A percentile compares a stretch with the other conserved stretches of the same genome.
Evolutionary conservation across 2,888 invertebrate genomes (phyloP).

Genomic region (Papilio demoleus): DNA sequence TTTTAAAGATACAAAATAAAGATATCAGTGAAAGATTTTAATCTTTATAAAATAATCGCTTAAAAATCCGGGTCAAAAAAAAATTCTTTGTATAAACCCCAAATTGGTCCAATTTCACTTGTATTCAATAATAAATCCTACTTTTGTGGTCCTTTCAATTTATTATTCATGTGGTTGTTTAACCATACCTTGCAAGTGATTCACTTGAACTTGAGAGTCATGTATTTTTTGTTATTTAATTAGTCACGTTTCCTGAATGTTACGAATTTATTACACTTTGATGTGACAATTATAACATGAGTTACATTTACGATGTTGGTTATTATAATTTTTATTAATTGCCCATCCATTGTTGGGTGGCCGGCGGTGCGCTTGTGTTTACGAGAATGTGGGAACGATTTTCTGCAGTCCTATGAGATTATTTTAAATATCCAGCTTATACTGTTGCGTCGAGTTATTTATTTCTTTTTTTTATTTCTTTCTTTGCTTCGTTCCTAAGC

Average conservation of each 20-base stretch:
- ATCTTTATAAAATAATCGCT: conserved; percentile 12
- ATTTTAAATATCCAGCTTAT: conserved; percentile 52
- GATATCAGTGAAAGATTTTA: background rate
- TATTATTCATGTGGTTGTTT: conserved; percentile 49
- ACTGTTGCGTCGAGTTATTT: conserved; percentile 46
- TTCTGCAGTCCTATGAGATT: conserved; percentile 47
- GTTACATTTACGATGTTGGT: conserved; percentile 4
- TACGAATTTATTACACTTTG: conserved; percentile 8
- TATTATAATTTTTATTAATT: conserved; percentile 62
- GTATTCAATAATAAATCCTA: conserved; percentile 56
- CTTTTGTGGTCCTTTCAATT: conserved; percentile 49
- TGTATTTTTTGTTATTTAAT: conserved; percentile 26
- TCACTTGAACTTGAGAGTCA: conserved; percentile 42
- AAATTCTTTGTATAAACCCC: conserved; percentile 38
- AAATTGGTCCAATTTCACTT: conserved; percentile 47
- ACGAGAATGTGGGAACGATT: conserved; percentile 51
- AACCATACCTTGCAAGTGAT: conserved; percentile 49
- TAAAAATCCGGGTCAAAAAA: conserved; percentile 24
- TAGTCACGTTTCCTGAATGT: conserved; percentile 2
- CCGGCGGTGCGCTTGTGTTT: conserved; percentile 53
- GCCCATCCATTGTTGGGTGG: conserved; percentile 69
- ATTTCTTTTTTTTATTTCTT: conserved; percentile 36
- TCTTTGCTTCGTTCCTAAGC: conserved; percentile 24
- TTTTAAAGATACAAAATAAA: background rate
- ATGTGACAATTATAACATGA: conserved; percentile 3